A percentile compares a stretch with the other conserved stretches of the same genome.
Conservation (phyloP, 2,113 vertebrate species). For the Calonectris borealis region DNA sequence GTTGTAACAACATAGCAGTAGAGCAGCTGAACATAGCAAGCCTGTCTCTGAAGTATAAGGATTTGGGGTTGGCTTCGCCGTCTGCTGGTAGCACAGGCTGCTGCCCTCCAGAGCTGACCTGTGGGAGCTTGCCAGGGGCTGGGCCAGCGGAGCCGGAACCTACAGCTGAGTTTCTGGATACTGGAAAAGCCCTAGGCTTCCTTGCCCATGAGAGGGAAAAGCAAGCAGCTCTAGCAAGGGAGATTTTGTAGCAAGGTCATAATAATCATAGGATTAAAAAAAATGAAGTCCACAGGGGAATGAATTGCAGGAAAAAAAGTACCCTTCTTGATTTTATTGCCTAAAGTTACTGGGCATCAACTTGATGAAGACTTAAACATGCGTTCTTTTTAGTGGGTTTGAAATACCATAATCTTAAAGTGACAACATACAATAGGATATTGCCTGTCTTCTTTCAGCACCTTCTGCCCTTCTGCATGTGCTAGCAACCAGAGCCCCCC, state of each 20-base stretch:
- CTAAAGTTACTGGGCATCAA: neutral
- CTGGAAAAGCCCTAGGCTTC: neutral
- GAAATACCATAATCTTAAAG: neutral
- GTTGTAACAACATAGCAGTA: neutral
- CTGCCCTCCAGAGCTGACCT: neutral
- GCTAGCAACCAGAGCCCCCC: neutral
- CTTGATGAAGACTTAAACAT: neutral
- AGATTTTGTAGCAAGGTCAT: neutral
- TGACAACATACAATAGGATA: neutral
- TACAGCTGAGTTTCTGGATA: neutral
- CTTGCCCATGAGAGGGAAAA: neutral
- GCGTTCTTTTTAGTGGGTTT: neutral
- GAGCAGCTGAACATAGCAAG: neutral
- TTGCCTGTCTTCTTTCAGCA: neutral
- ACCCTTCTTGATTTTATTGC: neutral
- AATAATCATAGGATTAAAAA: neutral
- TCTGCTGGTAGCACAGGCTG: neutral
- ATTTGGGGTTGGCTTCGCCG: neutral
- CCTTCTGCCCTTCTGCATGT: neutral
- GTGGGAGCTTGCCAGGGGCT: neutral
- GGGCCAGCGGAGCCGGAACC: neutral
- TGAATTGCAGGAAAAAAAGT: neutral
- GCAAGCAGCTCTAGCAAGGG: neutral
- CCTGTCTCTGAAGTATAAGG: neutral
- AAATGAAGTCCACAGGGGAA: neutral